Base-by-base conservation (phyloP, 2,797 vertebrate genomes). In the Sparus aurata region DNA sequence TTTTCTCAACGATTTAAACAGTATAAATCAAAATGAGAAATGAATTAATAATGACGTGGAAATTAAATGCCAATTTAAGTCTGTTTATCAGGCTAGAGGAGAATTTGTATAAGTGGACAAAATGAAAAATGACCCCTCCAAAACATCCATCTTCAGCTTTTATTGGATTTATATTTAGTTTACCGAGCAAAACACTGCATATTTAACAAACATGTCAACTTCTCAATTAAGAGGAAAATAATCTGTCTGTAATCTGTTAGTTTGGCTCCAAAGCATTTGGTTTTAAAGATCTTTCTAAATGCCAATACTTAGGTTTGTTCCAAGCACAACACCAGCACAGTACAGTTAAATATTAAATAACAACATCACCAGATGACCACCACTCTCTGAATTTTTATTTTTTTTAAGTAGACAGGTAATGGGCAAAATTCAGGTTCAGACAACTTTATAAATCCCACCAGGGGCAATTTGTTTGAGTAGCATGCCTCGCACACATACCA, bases 81-180 rank as follows among this genome's bases (percentile, higher is more conserved):
- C 18, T 60, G 25, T 18, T 66, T 22, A 41, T 47, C 27, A 23
- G 17, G 23, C 55, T 12, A 50, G 49, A 27, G 13, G 41, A 6
- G 20, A 50, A 66, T 62, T 47, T 5, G 46, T 49, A 4, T 16
- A 57, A 60, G 54, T 30, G 20, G 5, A 62, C 15, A 47, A 38
- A 73, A 61, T 59, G 4, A 27, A 69, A 12, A 27, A 69, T 12
- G 20, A 3, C 12, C 7, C 20, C 23, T 57, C 17, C 4, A 69
- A 52, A 68, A 27, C 50, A 62, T 16, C 27, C 30, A 73, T 79
- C 18, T 61, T 57, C 50, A 73, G 22, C 18, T 68, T 30, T 62
- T 0, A 77, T 54, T 68, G 0, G 12, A 3, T 2, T 5, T 27
- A 27, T 41, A 53, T 25, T 58, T 22, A 53, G n/a, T 18, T 12